Conservation (phyloP, 2,797 vertebrate genomes). For the Halcyon badia region DNA sequence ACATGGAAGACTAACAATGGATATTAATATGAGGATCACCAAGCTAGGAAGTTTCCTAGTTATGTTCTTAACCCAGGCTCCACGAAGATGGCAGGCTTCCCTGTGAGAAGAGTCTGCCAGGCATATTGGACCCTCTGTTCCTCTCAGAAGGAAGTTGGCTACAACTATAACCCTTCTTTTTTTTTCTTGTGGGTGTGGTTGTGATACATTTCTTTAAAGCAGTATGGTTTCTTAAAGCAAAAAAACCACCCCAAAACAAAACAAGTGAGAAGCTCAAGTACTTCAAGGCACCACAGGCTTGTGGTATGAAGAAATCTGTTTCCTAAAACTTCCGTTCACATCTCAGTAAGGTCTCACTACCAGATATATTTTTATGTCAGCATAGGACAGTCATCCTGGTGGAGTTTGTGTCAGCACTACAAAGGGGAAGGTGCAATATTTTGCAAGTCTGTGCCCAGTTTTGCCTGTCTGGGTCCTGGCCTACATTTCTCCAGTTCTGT, state of each 20-base stretch:
- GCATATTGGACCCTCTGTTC: no score
- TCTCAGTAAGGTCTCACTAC: not conserved
- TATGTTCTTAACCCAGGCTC: no score
- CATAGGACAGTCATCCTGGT: not conserved
- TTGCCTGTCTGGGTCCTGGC: not conserved
- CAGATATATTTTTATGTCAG: not conserved
- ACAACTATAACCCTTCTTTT: no score
- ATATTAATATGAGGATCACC: no score
- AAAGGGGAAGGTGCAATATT: not conserved
- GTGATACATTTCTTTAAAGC: not conserved
- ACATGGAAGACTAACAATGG: no score
- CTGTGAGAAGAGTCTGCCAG: no score
- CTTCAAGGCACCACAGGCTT: not conserved
- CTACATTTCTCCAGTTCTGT: not conserved
- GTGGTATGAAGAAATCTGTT: not conserved
- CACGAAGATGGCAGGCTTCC: no score
- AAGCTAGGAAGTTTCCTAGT: no score
- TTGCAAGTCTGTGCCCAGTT: not conserved
- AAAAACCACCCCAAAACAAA: not conserved
- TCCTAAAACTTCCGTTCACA: not conserved
- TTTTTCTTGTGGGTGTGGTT: no score
- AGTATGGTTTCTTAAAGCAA: not conserved
- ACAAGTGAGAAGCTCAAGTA: accelerated
- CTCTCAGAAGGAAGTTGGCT: no score
- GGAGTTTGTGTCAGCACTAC: not conserved